Conservation (phyloP, 35 echinoderm and acorn worm genomes). For the Strongylocentrotus purpuratus region DNA sequence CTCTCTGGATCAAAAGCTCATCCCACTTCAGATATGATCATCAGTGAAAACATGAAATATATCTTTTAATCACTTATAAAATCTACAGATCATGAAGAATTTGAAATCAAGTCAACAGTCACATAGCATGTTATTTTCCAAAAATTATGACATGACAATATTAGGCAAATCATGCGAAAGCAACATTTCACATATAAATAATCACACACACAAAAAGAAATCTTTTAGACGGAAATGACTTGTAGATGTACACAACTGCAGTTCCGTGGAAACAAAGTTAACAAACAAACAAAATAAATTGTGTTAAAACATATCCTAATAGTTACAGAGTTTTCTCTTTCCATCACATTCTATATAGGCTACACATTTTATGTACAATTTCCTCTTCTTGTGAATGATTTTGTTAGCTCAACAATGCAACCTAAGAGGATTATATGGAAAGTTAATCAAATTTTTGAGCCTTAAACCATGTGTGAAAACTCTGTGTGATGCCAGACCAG, state of each 20-base stretch:
- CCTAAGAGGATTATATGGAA: too few species aligned
- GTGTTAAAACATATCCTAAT: neutral
- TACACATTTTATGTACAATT: too few species aligned
- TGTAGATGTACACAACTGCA: neutral
- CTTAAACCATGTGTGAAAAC: too few species aligned
- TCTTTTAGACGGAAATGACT: neutral
- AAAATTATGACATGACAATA: neutral
- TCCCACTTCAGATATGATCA: neutral
- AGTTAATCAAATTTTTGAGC: too few species aligned
- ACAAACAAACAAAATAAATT: neutral
- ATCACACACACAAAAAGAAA: neutral
- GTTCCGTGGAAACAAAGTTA: neutral
- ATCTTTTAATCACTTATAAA: neutral
- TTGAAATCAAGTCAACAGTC: too few species aligned
- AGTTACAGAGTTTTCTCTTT: neutral
- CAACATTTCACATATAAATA: neutral
- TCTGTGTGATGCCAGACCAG: too few species aligned
- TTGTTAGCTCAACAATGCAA: too few species aligned
- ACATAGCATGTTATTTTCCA: neutral
- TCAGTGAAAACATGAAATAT: neutral
- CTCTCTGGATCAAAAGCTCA: neutral
- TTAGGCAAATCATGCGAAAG: neutral
- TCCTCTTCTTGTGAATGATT: too few species aligned
- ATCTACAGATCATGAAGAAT: too few species aligned
- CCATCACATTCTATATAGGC: too few species aligned